Evolutionary conservation across 2,888 invertebrate genomes (phyloP).

Genomic region (Cheiracanthium punctorium): DNA sequence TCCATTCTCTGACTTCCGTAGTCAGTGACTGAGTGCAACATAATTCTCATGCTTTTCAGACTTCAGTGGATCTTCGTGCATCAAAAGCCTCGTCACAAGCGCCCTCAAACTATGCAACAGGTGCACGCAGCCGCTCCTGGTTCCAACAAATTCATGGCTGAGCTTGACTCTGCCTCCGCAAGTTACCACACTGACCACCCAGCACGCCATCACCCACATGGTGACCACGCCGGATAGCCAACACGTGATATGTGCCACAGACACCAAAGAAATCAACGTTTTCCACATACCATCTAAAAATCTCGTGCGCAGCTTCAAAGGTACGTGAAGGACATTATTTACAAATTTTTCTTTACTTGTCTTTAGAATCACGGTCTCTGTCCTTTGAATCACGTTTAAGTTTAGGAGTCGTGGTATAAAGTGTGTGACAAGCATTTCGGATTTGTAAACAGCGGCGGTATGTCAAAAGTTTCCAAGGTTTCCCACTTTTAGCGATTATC

Average conservation of each 20-base stretch:
- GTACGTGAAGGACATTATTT: slow-evolving; percentile 77
- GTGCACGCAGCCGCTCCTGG: slow-evolving; percentile 81
- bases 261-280: slow-evolving; percentile 74
- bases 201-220: slow-evolving; percentile 73
- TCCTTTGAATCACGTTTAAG: too few species aligned
- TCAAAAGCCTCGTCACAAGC: slow-evolving; percentile 84
- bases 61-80: slow-evolving; percentile 76
- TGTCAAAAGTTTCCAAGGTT: too few species aligned
- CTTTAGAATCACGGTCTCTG: too few species aligned
- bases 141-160: slow-evolving; percentile 92
- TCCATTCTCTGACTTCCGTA: too few species aligned
- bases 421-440: too few species aligned
- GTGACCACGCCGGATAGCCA: slow-evolving; percentile 74
- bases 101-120: slow-evolving; percentile 90
- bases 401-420: too few species aligned
- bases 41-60: slow-evolving; percentile 12
- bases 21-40: too few species aligned
- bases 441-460: too few species aligned
- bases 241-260: slow-evolving; percentile 74
- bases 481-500: too few species aligned
- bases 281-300: slow-evolving; percentile 82
- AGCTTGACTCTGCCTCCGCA: slow-evolving; percentile 74
- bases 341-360: neutral
- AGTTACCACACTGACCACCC: slow-evolving; percentile 73
- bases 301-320: slow-evolving; percentile 88